These are phyloP conservation scores for Chydorus sphaericus DNA, from an alignment of 2,888 invertebrate species.

Conservation along the genomic window DNA sequence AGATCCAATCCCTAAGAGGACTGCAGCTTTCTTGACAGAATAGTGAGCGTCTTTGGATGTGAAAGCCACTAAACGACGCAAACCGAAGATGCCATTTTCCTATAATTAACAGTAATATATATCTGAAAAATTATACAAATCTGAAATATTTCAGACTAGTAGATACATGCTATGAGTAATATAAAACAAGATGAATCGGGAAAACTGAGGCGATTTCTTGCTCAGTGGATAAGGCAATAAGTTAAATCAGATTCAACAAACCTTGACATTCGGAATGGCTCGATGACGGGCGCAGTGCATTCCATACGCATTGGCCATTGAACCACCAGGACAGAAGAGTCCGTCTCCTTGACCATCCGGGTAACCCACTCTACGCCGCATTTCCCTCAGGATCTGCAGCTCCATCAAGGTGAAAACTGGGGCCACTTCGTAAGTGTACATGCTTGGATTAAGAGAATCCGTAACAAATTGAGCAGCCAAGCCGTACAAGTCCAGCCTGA, in stretches of 20 bases:
- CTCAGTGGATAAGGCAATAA: too few relatives aligned
- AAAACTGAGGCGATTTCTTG: too few relatives aligned
- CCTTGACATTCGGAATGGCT: conserved; percentile 58
- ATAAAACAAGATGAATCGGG: too few relatives aligned
- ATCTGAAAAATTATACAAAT: too few relatives aligned
- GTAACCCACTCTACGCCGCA: conserved; percentile 65
- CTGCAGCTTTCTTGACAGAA: conserved; percentile 68
- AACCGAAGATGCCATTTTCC: conserved; percentile 51
- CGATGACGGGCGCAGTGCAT: conserved; percentile 67
- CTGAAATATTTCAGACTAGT: too few relatives aligned
- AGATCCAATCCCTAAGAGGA: conserved; percentile 68
- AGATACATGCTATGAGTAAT: too few relatives aligned
- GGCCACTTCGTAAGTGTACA: conserved; percentile 78
- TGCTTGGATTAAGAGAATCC: conserved; percentile 70
- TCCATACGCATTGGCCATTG: conserved; percentile 79
- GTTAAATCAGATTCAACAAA: too few relatives aligned
- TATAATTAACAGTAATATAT: too few relatives aligned
- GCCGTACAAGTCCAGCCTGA: conserved; percentile 62
- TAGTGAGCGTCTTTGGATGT: conserved; percentile 85
- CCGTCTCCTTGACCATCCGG: conserved; percentile 60
- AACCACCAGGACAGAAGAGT: conserved; percentile 80
- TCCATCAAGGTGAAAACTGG: conserved; percentile 81
- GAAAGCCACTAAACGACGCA: conserved; percentile 58
- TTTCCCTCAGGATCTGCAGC: conserved; percentile 58
- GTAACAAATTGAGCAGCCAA: conserved; percentile 71